Conservation (phyloP, 2,888 invertebrate genomes). For the Tricholauxania praeusta region DNA sequence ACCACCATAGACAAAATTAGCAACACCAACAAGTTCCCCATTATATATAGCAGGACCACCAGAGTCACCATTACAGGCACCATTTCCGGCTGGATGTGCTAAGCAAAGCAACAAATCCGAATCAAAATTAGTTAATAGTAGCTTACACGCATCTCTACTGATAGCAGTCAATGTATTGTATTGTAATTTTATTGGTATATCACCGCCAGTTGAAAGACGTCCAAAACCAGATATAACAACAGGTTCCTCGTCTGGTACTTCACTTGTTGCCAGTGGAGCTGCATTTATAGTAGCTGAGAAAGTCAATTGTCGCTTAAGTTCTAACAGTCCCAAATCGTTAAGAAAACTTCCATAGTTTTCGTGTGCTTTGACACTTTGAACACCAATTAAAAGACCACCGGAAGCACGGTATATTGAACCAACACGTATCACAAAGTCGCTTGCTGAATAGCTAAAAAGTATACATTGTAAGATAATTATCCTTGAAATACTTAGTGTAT, state of each 20-base stretch:
- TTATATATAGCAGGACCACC: constrained; percentile 55
- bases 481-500: too few relatives aligned
- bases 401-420: constrained; percentile 54
- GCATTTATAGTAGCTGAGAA: constrained; percentile 47
- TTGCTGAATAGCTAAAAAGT: constrained; percentile 44
- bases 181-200: constrained; percentile 51
- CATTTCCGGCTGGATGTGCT: constrained; percentile 50
- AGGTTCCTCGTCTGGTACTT: constrained; percentile 41
- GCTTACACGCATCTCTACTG: constrained; percentile 46
- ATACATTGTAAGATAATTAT: background rate
- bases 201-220: constrained; percentile 45
- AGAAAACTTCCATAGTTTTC: constrained; percentile 49
- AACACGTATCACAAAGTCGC: constrained; percentile 54
- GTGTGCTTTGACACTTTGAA: constrained; percentile 50
- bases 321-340: constrained; percentile 53
- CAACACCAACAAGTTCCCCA: constrained; percentile 54
- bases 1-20: constrained; percentile 53
- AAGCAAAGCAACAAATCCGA: constrained; percentile 52
- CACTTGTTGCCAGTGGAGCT: constrained; percentile 48
- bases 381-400: constrained; percentile 53
- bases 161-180: constrained; percentile 54
- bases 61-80: constrained; percentile 53
- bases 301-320: constrained; percentile 44
- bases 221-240: constrained; percentile 58
- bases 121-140: constrained; percentile 42